Base-by-base conservation (phyloP, 1,140 invertebrate genomes). In the Chrysomallon squamiferum region DNA sequence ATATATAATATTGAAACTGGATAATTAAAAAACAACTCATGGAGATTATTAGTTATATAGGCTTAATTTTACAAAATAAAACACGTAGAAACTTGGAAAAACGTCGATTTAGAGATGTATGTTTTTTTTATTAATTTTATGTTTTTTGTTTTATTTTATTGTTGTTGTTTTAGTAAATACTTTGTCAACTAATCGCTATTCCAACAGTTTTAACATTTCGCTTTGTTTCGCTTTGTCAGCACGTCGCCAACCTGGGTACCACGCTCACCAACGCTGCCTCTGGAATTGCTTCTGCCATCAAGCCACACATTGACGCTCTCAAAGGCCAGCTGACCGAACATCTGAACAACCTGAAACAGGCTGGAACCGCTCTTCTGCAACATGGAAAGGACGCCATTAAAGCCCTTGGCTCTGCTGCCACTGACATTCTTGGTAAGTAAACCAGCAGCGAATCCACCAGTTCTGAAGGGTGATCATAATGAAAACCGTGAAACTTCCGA, bases 371-470 rank as follows among this genome's bases (percentile, higher is more conserved):
- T 4, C 58, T 59, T 25, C 35, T 59, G 9, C 33, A 35, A 59
- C 58, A 59, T 25, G 58, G 58, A 41, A 38, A 59, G 58, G 41
- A 59, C 18, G 58, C 58, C 33, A 7, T 59, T 13, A 43, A 20
- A 18, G 58, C 38, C 41, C 58, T 59, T 29, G 25, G 30, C 13
- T 30, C 32, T 43, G 58, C 58, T 43, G 58, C 29, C 38, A 43
- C 33, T 3, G 58, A 59, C 29, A 59, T 59, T 22, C 9, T 59
- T n/a, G 41, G 58, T 59, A 59, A 35, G 56, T 13, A 0, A 18
- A 22, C 6, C 15, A 3, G 22, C 5, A 27, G 6, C 18, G 18
- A 25, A 25, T n/a, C 18, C 29, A n/a, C 18, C 18, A 5, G 18
- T 27, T 56, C 18, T 29, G 3, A 27, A 56, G 13, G 9, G 22